These are phyloP conservation scores for Pantherophis guttatus DNA, from an alignment of 2,113 vertebrate species.

Conservation along the genomic window DNA sequence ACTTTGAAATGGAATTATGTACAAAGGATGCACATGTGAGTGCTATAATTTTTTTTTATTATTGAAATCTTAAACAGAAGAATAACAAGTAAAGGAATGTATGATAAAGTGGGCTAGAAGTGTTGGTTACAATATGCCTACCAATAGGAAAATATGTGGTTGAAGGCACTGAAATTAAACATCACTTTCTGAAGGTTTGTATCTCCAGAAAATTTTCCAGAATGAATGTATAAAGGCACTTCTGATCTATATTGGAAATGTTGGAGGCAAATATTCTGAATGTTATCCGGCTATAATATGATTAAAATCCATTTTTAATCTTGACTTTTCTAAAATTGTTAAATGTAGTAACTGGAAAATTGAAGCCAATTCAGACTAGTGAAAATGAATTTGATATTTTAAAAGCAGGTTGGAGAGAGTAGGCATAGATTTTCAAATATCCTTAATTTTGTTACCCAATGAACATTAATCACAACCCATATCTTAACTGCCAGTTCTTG, in stretches of 20 bases:
- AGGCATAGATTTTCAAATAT: no score
- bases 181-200: no score
- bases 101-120: not conserved
- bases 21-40: not conserved
- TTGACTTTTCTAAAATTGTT: not conserved
- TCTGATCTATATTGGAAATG: not conserved
- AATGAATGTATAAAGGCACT: not conserved
- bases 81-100: not conserved
- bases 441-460: not conserved
- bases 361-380: not conserved
- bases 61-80: not conserved
- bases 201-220: no score
- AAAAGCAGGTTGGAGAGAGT: not conserved
- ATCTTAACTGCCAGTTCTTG: not conserved
- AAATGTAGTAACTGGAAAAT: not conserved
- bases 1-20: not conserved
- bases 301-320: not conserved
- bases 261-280: not conserved
- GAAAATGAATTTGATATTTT: not conserved
- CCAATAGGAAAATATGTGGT: no score
- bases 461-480: not conserved
- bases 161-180: no score
- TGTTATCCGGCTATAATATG: not conserved
- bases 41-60: not conserved
- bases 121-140: not conserved